Evolutionary conservation across 2,113 vertebrate genomes (phyloP).

Genomic region (Atrichornis clamosus): DNA sequence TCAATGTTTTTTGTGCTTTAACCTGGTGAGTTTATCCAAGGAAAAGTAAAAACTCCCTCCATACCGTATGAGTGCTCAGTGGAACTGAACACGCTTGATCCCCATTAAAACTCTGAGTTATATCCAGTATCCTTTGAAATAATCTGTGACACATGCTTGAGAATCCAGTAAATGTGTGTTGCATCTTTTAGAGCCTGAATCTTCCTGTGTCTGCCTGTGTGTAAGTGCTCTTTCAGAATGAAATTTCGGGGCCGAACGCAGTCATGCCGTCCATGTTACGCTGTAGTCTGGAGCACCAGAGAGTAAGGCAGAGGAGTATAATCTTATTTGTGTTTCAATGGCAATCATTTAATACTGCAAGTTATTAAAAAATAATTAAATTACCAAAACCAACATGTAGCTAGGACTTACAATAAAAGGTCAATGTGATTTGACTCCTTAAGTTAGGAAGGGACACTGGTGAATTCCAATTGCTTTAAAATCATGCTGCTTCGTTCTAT

Average conservation of each 20-base stretch:
- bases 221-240: slow-evolving; percentile 14
- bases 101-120: neutral
- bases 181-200: neutral
- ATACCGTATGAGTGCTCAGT: neutral
- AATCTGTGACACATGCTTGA: neutral
- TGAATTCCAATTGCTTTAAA: slow-evolving; percentile 32
- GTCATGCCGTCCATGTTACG: neutral
- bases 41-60: neutral
- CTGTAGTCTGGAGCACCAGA: slow-evolving; percentile 15
- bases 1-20: neutral
- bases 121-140: neutral
- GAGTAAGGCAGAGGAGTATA: slow-evolving; percentile 15
- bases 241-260: neutral
- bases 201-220: neutral
- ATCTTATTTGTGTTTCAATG: slow-evolving; percentile 62
- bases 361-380: slow-evolving; percentile 69
- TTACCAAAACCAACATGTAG: slow-evolving; percentile 59
- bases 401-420: slow-evolving; percentile 39
- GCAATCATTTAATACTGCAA: slow-evolving; percentile 62
- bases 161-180: neutral
- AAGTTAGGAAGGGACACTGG: slow-evolving; percentile 18
- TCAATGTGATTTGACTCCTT: slow-evolving; percentile 40
- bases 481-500: neutral
- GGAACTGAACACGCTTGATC: neutral
- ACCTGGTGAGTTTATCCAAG: neutral